Conservation (phyloP, 2,888 invertebrate species). For the Elysia crispata region DNA sequence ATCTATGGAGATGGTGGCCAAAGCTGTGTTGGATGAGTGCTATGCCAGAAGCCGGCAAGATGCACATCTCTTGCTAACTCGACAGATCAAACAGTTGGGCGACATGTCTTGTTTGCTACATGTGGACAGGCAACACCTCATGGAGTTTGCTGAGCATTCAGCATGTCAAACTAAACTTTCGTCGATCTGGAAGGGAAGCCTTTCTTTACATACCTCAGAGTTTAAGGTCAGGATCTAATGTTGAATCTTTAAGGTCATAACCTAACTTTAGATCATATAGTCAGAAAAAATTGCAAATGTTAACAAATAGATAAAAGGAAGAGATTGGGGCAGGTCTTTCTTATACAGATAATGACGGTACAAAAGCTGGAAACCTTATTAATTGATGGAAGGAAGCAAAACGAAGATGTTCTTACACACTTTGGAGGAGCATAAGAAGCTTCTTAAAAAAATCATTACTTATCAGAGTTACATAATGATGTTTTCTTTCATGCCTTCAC, state of each 20-base stretch:
- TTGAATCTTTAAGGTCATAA: background rate
- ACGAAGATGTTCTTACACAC: no score
- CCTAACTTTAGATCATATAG: no score
- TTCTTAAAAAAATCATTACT: no score
- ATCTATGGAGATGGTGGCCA: conserved; percentile 71
- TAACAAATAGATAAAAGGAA: background rate
- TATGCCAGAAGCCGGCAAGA: conserved; percentile 69
- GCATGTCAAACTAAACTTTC: conserved; percentile 77
- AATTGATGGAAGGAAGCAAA: no score
- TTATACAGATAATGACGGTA: no score
- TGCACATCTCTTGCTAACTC: conserved; percentile 70
- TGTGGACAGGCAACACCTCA: conserved; percentile 71
- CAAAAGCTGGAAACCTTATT: no score
- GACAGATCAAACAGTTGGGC: conserved; percentile 69
- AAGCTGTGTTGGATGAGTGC: conserved; percentile 72
- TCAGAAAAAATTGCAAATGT: background rate
- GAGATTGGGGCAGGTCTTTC: no score
- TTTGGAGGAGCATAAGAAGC: no score
- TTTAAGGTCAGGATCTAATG: conserved; percentile 68
- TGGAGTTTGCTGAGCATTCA: conserved; percentile 76
- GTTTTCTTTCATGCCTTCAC: no score
- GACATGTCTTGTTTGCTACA: conserved; percentile 70
- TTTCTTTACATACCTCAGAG: conserved; percentile 74
- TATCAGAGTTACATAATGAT: no score
- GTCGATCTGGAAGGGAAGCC: conserved; percentile 76